phyloP scores from a whole-genome alignment of 2,797 vertebrate genomes.

The Otus scops region DNA sequence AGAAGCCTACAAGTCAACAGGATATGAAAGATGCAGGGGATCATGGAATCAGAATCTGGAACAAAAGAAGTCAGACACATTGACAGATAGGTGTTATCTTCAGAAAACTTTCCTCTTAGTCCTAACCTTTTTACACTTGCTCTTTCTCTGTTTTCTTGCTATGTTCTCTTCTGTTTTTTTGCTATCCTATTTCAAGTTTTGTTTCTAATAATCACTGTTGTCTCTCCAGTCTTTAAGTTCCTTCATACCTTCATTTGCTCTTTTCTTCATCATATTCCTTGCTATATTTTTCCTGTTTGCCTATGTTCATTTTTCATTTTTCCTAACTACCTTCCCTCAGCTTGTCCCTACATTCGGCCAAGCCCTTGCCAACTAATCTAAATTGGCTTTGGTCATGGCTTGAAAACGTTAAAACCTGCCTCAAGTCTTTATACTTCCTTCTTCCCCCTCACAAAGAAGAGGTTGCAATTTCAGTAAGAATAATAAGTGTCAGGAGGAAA shows the following conservation, averaged over 20 bases:
- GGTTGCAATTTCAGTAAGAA: constrained; percentile 7
- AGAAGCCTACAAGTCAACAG: background rate
- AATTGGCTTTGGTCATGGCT: constrained; percentile 4
- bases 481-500: background rate
- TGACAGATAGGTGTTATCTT: background rate
- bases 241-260: background rate
- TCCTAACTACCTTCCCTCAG: background rate
- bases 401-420: constrained; percentile 10
- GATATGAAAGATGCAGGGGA: background rate
- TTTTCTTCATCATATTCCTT: background rate
- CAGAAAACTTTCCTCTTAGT: background rate
- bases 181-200: background rate
- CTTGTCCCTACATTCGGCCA: background rate
- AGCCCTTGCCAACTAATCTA: background rate
- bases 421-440: background rate
- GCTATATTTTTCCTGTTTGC: background rate
- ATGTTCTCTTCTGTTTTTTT: background rate
- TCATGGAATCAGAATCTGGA: background rate
- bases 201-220: background rate
- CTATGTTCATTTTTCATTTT: background rate
- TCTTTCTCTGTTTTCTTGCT: background rate
- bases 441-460: background rate
- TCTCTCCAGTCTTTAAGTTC: background rate
- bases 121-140: background rate
- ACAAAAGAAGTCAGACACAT: background rate